These are phyloP conservation scores for Drosophila sucinea DNA, from an alignment of 1,140 invertebrate genomes.

Conservation along the genomic window DNA sequence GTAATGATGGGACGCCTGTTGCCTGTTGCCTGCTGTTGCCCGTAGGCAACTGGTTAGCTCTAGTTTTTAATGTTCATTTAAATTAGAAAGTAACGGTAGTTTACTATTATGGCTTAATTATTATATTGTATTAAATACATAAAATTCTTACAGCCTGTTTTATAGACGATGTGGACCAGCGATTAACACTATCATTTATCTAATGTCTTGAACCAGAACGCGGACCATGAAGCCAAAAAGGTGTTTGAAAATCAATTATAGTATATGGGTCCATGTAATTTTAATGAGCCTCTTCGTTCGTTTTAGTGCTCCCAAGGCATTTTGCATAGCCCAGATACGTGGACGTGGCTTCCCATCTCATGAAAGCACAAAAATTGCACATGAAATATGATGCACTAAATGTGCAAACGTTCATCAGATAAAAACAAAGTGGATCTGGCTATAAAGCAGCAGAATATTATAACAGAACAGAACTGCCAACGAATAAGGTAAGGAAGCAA, in stretches of 20 bases:
- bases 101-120: slow-evolving; percentile 81
- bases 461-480: neutral
- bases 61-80: slow-evolving; percentile 74
- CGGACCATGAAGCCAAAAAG: slow-evolving; percentile 24
- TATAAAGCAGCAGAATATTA: slow-evolving; percentile 23
- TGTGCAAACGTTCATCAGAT: slow-evolving; percentile 55
- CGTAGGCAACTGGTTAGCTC: slow-evolving; percentile 53
- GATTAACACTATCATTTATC: slow-evolving; percentile 75
- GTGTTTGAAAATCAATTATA: slow-evolving; percentile 75
- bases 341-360: neutral
- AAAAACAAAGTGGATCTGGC: slow-evolving; percentile 46
- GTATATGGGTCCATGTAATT: slow-evolving; percentile 37
- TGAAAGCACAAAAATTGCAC: slow-evolving; percentile 40
- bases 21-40: slow-evolving; percentile 14
- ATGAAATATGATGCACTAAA: slow-evolving; percentile 54
- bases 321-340: neutral
- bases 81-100: slow-evolving; percentile 75
- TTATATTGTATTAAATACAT: slow-evolving; percentile 45
- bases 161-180: slow-evolving; percentile 20
- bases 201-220: slow-evolving; percentile 48
- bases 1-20: neutral
- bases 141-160: slow-evolving; percentile 47
- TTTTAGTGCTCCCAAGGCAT: neutral
- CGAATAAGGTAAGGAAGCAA: neutral
- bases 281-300: slow-evolving; percentile 21